A percentile compares a stretch with the other conserved stretches of the same genome.
Conservation (phyloP, 1,140 invertebrate genomes). For the Lordiphosa stackelbergi region DNA sequence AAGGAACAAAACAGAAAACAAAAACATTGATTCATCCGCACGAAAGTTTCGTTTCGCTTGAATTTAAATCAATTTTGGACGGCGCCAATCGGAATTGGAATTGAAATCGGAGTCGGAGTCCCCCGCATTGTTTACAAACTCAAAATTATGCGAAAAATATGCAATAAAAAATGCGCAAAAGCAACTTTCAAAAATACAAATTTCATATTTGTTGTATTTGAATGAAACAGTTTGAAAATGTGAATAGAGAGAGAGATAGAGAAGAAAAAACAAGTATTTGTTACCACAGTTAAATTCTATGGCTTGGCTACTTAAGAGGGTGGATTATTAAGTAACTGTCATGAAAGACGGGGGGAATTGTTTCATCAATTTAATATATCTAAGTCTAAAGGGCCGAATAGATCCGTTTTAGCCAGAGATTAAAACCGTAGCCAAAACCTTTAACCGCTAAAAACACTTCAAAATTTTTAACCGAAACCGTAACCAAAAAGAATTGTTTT, state of each 20-base stretch:
- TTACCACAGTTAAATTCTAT: slow-evolving; percentile 43
- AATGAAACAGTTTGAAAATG: slow-evolving; percentile 51
- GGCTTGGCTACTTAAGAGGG: not conserved
- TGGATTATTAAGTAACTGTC: too few species aligned
- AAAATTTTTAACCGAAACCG: too few species aligned
- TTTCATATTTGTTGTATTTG: slow-evolving; percentile 50
- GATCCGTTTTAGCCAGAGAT: too few species aligned
- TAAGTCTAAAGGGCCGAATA: too few species aligned
- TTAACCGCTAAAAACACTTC: too few species aligned
- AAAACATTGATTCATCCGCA: slow-evolving; percentile 63
- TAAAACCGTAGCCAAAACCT: too few species aligned
- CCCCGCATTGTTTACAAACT: slow-evolving; percentile 13
- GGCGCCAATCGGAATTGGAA: slow-evolving; percentile 42
- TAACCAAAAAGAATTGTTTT: too few species aligned
- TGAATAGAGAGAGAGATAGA: slow-evolving; percentile 22
- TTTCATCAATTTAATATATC: too few species aligned
- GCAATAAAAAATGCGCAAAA: slow-evolving; percentile 55
- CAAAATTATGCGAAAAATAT: slow-evolving; percentile 7
- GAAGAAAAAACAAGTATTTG: slow-evolving; percentile 44
- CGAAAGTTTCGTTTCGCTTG: slow-evolving; percentile 40
- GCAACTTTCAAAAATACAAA: slow-evolving; percentile 53
- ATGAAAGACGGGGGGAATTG: too few species aligned
- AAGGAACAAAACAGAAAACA: slow-evolving; percentile 16
- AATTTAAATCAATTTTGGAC: slow-evolving; percentile 51
- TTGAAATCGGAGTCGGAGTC: slow-evolving; percentile 25